Base-by-base conservation (phyloP, 2,888 invertebrate genomes). In the Chromoteleia sp. region DNA sequence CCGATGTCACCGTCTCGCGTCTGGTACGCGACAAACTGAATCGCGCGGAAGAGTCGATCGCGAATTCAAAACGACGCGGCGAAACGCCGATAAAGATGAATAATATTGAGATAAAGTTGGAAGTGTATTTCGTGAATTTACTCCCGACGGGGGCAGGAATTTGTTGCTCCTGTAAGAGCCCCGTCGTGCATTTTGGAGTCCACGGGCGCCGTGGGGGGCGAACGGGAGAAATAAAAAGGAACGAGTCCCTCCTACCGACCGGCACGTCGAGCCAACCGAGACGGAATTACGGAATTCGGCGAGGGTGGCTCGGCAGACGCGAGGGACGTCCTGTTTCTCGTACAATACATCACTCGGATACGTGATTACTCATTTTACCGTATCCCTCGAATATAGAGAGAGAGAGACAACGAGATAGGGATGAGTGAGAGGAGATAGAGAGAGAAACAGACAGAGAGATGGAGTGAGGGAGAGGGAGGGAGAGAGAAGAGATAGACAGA, bases 131-230 rank as follows among this genome's bases (percentile, higher is more conserved):
- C 14, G 43, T 59, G 41, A 67, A 68, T 61, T 68, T 54, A 36
- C 56, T 65, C 10, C 43, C 17, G 14, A 2, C 25, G 36, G 30
- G 41, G 52, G 48, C n/a, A 48, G 41, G 75, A 67, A 67, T 52
- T 48, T 50, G 58, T 50, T 67, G 61, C 25, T 19, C 58, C 33
- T 29, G 33, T 45, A 79, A 65, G 84, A 83, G 61, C 58, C 52
- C 68, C 71, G 83, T 75, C 82, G 65, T 30, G 56, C 52, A 84
- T 85, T 88, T 81, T 50, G 84, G 83, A 85, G 85, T 86, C 65
- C 78, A 77, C 30, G 58, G 59, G 75, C 88, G 76, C 84, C 80
- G 88, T 89, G 89, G 89, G 89, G 88, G 89, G 89, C 86, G 85
- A 85, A 86, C 84, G 61, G 33, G 73, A 5, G 86, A 85, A 87